Evolutionary conservation across 2,113 vertebrate genomes (phyloP).

Genomic region (Ailurus styani): DNA sequence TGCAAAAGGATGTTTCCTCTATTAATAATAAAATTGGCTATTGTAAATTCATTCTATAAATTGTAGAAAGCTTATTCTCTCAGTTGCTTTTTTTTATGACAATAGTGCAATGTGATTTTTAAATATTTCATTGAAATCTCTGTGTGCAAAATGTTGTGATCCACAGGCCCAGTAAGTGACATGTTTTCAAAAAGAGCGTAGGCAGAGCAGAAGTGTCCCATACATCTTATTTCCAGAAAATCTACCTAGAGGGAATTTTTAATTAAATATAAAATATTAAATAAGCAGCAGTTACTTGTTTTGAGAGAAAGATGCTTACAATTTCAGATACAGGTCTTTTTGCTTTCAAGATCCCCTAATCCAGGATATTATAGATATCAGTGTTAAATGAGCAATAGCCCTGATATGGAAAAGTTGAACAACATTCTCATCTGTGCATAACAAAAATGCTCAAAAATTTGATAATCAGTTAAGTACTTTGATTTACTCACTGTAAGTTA

Average conservation of each 20-base stretch:
- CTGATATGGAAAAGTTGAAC: neutral
- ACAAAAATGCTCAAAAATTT: neutral
- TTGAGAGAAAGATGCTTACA: neutral
- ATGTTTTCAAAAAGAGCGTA: neutral
- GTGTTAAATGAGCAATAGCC: neutral
- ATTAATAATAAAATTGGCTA: neutral
- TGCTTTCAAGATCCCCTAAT: neutral
- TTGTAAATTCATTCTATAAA: neutral
- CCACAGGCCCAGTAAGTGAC: accelerated
- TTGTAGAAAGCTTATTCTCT: neutral
- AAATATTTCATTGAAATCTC: neutral
- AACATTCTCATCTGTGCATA: neutral
- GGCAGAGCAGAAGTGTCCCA: neutral
- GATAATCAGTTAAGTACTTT: neutral
- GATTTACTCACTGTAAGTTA: neutral
- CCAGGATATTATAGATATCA: neutral
- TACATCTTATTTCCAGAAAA: neutral
- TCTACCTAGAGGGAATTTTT: neutral
- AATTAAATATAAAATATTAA: neutral
- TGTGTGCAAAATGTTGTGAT: neutral
- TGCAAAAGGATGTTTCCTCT: neutral
- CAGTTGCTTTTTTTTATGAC: neutral
- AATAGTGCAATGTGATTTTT: neutral
- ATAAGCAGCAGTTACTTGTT: neutral
- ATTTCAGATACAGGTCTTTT: neutral